Conservation (phyloP, 2,113 vertebrate species). For the Ochotona curzoniae region DNA sequence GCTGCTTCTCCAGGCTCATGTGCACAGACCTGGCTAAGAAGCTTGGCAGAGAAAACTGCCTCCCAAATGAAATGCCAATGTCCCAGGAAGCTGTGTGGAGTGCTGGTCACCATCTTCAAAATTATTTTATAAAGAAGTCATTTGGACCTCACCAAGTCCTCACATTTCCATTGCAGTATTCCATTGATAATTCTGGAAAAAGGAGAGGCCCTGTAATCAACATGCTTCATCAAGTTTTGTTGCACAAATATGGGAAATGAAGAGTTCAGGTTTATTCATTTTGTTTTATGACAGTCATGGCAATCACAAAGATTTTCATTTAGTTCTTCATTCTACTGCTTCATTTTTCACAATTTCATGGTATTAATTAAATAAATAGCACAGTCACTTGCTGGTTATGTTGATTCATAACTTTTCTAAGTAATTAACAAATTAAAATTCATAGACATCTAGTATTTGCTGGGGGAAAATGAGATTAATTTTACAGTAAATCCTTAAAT, state of each 20-base stretch:
- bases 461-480: not conserved
- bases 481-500: not conserved
- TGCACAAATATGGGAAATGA: not conserved
- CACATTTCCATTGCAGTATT: not conserved
- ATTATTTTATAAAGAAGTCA: not conserved
- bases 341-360: not conserved
- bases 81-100: no score
- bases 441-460: not conserved
- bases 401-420: not conserved
- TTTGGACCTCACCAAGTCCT: not conserved
- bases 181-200: not conserved
- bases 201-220: not conserved
- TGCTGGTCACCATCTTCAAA: no score
- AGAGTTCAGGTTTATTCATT: not conserved
- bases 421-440: constrained; percentile 28
- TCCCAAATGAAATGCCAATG: no score
- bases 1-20: no score
- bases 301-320: not conserved
- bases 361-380: not conserved
- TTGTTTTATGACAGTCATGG: not conserved
- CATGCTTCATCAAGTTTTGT: not conserved
- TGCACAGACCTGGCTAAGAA: no score
- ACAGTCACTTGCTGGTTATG: not conserved
- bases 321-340: not conserved
- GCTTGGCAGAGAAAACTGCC: no score